These are phyloP conservation scores for Proteles cristata DNA, from an alignment of 2,113 vertebrate genomes.

Conservation along the genomic window DNA sequence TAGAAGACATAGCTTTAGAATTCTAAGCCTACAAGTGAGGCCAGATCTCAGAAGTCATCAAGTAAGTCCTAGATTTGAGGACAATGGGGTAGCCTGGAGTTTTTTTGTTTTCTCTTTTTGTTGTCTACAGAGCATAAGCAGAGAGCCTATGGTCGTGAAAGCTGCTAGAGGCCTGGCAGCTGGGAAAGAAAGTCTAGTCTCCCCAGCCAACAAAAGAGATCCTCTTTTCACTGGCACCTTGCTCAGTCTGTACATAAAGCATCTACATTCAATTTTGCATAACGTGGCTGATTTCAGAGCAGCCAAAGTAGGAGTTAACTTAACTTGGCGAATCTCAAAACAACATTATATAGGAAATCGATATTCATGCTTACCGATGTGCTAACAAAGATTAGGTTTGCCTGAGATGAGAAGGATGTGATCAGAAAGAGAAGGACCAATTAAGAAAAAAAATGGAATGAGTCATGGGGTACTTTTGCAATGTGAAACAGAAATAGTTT, in stretches of 20 bases:
- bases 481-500: constrained; percentile 30
- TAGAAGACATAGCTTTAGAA: not conserved
- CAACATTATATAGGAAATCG: not conserved
- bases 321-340: not conserved
- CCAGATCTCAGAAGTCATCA: not conserved
- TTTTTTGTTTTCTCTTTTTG: constrained; percentile 23
- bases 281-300: constrained; percentile 35
- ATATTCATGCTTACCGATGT: not conserved
- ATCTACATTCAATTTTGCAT: not conserved
- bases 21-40: not conserved
- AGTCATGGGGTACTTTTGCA: not conserved
- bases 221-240: not conserved
- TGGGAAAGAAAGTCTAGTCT: not conserved
- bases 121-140: not conserved
- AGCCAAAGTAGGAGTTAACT: constrained; percentile 35
- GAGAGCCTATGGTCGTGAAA: not conserved
- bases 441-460: not conserved
- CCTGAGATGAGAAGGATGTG: not conserved
- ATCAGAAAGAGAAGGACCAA: not conserved
- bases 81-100: not conserved
- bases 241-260: not conserved
- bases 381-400: not conserved
- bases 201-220: not conserved
- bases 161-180: not conserved
- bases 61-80: not conserved